Conservation (phyloP, 2,888 invertebrate species). For the Bombylius major region DNA sequence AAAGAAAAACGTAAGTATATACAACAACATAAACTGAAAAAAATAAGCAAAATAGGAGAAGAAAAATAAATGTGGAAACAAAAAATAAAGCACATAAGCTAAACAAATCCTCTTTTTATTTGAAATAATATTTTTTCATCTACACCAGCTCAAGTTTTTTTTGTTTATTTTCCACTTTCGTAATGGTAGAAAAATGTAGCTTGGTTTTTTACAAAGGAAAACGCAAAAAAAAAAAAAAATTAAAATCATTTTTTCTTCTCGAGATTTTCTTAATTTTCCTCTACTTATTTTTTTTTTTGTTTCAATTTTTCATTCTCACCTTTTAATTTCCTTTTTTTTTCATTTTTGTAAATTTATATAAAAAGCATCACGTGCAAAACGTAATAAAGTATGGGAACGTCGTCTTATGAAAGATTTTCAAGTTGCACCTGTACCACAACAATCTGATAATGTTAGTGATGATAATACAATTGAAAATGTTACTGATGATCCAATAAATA, state of each 20-base stretch:
- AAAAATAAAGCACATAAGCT: no score
- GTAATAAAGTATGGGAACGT: slow-evolving; percentile 77
- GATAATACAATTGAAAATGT: slow-evolving; percentile 29
- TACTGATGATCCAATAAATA: slow-evolving; percentile 23
- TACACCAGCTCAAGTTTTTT: neutral
- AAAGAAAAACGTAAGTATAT: slow-evolving; percentile 57
- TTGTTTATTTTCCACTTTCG: neutral
- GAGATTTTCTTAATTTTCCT: no score
- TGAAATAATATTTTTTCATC: neutral
- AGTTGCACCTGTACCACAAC: slow-evolving; percentile 57
- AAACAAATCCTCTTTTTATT: neutral
- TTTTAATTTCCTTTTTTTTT: neutral
- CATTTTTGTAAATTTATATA: neutral
- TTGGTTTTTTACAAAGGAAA: neutral
- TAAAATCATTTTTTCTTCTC: neutral
- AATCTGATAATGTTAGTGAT: slow-evolving; percentile 40
- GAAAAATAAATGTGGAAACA: no score
- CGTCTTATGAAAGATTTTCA: slow-evolving; percentile 80
- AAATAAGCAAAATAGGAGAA: neutral
- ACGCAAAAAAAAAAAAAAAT: neutral
- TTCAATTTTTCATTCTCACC: neutral
- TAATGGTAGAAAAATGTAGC: no score
- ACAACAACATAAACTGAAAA: no score
- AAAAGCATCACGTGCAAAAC: slow-evolving; percentile 57
- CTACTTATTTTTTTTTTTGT: no score